These are phyloP conservation scores for Tinamus guttatus DNA, from an alignment of 2,113 vertebrate genomes.

Conservation along the genomic window DNA sequence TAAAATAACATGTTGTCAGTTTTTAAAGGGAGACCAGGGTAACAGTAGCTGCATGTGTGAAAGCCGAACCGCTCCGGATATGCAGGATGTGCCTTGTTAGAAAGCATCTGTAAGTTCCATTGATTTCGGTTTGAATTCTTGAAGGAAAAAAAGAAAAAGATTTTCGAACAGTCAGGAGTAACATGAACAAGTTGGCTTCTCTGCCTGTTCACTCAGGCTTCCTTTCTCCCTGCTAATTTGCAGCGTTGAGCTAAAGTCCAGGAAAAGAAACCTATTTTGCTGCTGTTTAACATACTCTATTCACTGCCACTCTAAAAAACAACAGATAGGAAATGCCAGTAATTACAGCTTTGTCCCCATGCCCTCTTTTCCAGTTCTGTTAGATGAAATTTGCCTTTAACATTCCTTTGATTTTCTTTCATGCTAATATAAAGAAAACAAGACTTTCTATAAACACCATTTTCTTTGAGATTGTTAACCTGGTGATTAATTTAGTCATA, in stretches of 20 bases:
- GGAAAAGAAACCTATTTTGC: slow-evolving; percentile 55
- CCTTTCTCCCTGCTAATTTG: slow-evolving; percentile 69
- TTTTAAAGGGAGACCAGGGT: slow-evolving; percentile 28
- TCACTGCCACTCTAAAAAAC: slow-evolving; percentile 42
- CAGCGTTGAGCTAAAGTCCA: slow-evolving; percentile 63
- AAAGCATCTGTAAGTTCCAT: not conserved
- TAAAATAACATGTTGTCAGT: slow-evolving; percentile 11
- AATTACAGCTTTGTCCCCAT: slow-evolving; percentile 67
- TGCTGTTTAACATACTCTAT: slow-evolving; percentile 52
- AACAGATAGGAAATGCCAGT: slow-evolving; percentile 66
- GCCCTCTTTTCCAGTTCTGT: slow-evolving; percentile 56
- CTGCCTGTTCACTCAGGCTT: slow-evolving; percentile 46
- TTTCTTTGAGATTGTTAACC: slow-evolving; percentile 52
- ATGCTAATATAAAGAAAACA: slow-evolving; percentile 42
- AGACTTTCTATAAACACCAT: slow-evolving; percentile 53
- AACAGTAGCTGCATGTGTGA: not conserved
- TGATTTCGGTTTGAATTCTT: slow-evolving; percentile 38
- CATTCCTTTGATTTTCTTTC: slow-evolving; percentile 47
- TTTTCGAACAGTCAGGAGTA: slow-evolving; percentile 19
- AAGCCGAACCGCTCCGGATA: not conserved
- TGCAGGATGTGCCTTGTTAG: not conserved
- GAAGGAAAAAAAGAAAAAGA: slow-evolving; percentile 14
- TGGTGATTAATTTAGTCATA: slow-evolving; percentile 59
- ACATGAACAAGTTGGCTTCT: slow-evolving; percentile 36
- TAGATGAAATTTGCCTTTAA: slow-evolving; percentile 57